phyloP scores from a whole-genome alignment of 2,113 vertebrate species.

The Parus major region DNA sequence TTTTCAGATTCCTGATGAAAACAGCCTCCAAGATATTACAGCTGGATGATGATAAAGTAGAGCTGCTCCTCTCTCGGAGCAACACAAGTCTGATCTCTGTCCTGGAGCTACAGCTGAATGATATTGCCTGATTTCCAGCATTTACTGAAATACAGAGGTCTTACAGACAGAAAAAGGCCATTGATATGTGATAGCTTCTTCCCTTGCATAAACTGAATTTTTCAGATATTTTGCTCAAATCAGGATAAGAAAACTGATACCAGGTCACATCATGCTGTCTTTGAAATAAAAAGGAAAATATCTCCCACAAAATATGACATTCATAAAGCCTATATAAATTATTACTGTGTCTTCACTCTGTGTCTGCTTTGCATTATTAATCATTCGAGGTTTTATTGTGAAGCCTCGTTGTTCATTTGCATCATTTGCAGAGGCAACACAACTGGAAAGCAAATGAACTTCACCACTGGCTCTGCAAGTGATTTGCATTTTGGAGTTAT shows the following conservation, averaged over 20 bases:
- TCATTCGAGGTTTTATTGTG: not conserved
- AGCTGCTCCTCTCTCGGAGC: not conserved
- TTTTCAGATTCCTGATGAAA: not conserved
- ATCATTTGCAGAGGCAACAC: not conserved
- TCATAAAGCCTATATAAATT: too few relatives aligned
- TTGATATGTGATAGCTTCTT: accelerated
- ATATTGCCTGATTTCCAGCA: not conserved
- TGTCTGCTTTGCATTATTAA: not conserved
- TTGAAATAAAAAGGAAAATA: not conserved
- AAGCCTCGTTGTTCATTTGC: not conserved
- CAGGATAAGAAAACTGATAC: not conserved
- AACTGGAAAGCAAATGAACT: not conserved
- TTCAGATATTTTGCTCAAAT: not conserved
- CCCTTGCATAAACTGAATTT: not conserved
- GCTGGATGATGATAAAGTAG: not conserved
- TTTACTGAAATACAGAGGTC: not conserved
- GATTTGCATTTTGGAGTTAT: not conserved
- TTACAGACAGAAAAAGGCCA: not conserved
- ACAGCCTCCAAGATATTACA: not conserved
- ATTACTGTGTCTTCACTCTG: not conserved
- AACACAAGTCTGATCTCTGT: not conserved
- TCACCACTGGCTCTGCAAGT: not conserved
- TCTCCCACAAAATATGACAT: not conserved
- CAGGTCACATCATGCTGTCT: not conserved
- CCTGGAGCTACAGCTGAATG: not conserved